phyloP scores from a whole-genome alignment of 2,888 invertebrate genomes.

The Hypomecis punctinalis region DNA sequence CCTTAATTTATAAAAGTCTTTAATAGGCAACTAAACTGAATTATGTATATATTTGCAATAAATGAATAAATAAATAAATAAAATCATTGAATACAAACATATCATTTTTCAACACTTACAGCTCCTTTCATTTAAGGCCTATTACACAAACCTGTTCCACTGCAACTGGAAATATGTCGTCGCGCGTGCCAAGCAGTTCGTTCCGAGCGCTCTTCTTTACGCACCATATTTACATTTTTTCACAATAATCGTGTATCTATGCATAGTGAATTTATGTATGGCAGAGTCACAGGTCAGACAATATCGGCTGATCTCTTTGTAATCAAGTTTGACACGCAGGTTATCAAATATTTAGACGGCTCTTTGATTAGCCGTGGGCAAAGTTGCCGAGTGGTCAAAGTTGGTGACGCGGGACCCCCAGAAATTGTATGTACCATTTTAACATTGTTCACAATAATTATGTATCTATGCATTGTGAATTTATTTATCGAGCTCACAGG shows the following conservation, averaged over 20 bases:
- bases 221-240: slow-evolving; percentile 63
- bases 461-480: too few relatives aligned
- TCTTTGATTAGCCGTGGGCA: too few relatives aligned
- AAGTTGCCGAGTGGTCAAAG: too few relatives aligned
- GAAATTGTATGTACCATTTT: too few relatives aligned
- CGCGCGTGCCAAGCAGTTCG: slow-evolving; percentile 72
- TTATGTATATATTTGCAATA: too few relatives aligned
- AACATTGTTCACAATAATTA: too few relatives aligned
- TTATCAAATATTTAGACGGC: neutral
- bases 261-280: slow-evolving; percentile 26
- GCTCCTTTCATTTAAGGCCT: slow-evolving; percentile 48
- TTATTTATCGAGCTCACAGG: too few relatives aligned
- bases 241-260: slow-evolving; percentile 36
- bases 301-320: slow-evolving; percentile 26
- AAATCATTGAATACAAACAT: slow-evolving; percentile 5
- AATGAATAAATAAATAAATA: too few relatives aligned
- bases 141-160: slow-evolving; percentile 74
- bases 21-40: too few relatives aligned
- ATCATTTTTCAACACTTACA: slow-evolving; percentile 10
- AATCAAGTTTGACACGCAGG: slow-evolving; percentile 17
- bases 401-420: too few relatives aligned
- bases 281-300: slow-evolving; percentile 20
- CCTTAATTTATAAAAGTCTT: too few relatives aligned
- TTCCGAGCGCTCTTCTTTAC: slow-evolving; percentile 67
- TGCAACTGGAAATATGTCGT: slow-evolving; percentile 75